Evolutionary conservation across 2,888 invertebrate species (phyloP).

Genomic region (Eurois occulta): DNA sequence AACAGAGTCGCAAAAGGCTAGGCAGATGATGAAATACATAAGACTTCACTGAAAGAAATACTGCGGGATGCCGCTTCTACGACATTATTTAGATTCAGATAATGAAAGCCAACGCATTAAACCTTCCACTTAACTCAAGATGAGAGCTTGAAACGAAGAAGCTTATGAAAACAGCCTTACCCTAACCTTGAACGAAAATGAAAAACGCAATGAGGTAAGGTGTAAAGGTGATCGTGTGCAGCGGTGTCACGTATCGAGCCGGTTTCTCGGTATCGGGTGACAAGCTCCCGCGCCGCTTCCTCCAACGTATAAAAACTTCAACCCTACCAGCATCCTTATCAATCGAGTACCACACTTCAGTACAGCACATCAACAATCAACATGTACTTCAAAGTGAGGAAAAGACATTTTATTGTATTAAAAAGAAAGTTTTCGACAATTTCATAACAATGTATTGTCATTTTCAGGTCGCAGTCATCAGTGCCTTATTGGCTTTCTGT

Average conservation of each 20-base stretch:
- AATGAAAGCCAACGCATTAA: neutral
- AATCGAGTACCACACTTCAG: constrained; percentile 82
- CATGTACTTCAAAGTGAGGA: constrained; percentile 88
- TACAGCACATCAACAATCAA: constrained; percentile 83
- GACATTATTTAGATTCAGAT: neutral
- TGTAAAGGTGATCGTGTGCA: constrained; percentile 84
- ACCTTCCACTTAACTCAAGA: neutral
- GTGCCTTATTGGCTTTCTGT: constrained; percentile 85
- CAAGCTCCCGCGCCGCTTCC: constrained; percentile 75
- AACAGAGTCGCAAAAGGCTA: too few species aligned
- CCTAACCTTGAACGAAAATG: constrained; percentile 85
- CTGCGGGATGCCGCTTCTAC: neutral
- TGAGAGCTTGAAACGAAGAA: neutral
- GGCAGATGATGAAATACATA: too few species aligned
- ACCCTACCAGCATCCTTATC: constrained; percentile 80
- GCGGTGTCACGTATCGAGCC: constrained; percentile 85
- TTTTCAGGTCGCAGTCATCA: constrained; percentile 84
- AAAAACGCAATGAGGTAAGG: constrained; percentile 79
- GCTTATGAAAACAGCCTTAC: constrained; percentile 74
- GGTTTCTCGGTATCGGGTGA: constrained; percentile 84
- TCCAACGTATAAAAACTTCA: constrained; percentile 87
- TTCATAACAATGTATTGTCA: constrained; percentile 9
- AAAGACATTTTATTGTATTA: constrained; percentile 7
- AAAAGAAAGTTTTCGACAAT: constrained; percentile 15
- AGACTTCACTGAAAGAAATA: neutral